Conservation (phyloP, 1,140 invertebrate genomes). For the Eueides isabella region DNA sequence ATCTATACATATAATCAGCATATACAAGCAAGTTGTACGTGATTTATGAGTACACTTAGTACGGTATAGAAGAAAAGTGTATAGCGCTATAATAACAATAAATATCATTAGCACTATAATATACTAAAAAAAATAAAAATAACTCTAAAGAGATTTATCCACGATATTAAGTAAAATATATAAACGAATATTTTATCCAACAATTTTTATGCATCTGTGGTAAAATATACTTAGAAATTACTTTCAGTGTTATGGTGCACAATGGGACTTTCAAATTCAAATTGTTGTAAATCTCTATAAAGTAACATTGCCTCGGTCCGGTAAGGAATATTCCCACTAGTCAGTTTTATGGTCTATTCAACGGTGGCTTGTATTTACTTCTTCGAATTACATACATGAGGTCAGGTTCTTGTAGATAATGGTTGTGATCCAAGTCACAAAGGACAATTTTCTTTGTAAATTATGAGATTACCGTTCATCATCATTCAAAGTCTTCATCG, state of each 20-base stretch:
- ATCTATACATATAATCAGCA: too few relatives aligned
- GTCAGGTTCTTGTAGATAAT: not conserved
- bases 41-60: too few relatives aligned
- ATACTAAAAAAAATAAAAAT: too few relatives aligned
- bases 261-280: not conserved
- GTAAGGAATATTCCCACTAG: conserved; percentile 1
- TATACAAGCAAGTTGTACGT: too few relatives aligned
- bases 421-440: not conserved
- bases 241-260: conserved; percentile 4
- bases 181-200: not conserved
- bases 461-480: too few relatives aligned
- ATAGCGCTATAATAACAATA: too few relatives aligned
- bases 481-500: too few relatives aligned
- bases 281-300: not conserved
- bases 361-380: conserved; percentile 1
- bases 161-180: too few relatives aligned
- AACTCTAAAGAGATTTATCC: not conserved
- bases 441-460: not conserved
- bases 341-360: conserved; percentile 28
- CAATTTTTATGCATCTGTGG: not conserved
- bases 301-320: conserved; percentile 8
- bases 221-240: not conserved
- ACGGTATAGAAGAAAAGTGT: too few relatives aligned
- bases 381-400: not conserved
- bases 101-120: too few relatives aligned